Conservation (phyloP, 2,888 invertebrate species). For the Sesia bembeciformis region DNA sequence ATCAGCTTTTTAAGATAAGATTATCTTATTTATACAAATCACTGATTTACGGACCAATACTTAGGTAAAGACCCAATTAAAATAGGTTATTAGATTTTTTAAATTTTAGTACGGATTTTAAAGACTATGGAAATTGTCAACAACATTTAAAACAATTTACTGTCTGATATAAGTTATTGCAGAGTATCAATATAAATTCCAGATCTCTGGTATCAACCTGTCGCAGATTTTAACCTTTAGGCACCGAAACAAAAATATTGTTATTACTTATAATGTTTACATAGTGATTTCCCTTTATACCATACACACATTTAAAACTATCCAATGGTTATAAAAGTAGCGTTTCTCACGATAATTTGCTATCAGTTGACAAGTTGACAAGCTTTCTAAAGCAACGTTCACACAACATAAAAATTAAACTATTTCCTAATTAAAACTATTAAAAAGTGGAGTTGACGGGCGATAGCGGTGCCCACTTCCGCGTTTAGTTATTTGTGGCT, state of each 20-base stretch:
- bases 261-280: not conserved
- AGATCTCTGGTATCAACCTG: no score
- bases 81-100: no score
- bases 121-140: no score
- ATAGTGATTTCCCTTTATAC: not conserved
- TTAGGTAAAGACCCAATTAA: no score
- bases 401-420: conserved; percentile 62
- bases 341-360: conserved; percentile 62
- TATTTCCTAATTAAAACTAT: conserved; percentile 73
- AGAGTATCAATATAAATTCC: no score
- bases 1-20: no score
- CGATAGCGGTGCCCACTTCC: conserved; percentile 59
- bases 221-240: not conserved
- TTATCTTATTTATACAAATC: no score
- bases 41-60: no score
- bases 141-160: no score
- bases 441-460: conserved; percentile 48
- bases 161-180: no score
- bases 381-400: conserved; percentile 24
- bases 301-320: not conserved
- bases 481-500: conserved; percentile 63
- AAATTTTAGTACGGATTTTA: no score
- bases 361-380: conserved; percentile 37
- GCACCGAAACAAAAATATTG: not conserved
- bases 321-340: conserved; percentile 1